phyloP scores from a whole-genome alignment of 2,113 vertebrate species.

The Dasyprocta punctata region DNA sequence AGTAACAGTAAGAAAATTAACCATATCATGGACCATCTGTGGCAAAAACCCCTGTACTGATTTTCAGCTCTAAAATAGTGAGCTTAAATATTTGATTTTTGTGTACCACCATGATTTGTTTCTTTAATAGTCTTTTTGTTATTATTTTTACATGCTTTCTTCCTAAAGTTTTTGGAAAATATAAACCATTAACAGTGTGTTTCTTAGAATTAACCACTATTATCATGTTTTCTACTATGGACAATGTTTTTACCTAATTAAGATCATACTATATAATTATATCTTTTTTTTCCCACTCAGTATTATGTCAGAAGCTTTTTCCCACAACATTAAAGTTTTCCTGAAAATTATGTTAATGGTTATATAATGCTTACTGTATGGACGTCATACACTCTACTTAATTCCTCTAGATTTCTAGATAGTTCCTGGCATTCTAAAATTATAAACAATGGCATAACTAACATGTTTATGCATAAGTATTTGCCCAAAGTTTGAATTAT shows the following conservation, averaged over 20 bases:
- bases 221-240: slow-evolving; percentile 13
- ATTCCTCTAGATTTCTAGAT: neutral
- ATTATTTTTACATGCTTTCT: neutral
- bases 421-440: slow-evolving; percentile 8
- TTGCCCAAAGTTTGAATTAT: neutral
- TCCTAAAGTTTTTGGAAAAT: neutral
- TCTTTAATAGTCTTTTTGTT: neutral
- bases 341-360: neutral
- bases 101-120: neutral
- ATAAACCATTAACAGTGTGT: neutral
- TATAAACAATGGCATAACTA: neutral
- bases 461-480: neutral
- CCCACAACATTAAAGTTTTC: slow-evolving; percentile 7
- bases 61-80: neutral
- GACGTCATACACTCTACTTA: neutral
- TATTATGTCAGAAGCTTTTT: neutral
- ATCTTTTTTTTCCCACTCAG: neutral
- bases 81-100: neutral
- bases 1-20: neutral
- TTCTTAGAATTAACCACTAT: neutral
- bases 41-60: neutral
- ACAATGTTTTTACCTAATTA: slow-evolving; percentile 19
- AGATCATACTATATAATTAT: neutral
- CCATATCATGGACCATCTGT: rapidly evolving
- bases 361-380: neutral